Percentiles rank a stretch among this genome's conserved stretches.
These are phyloP conservation scores for Melieria omissa DNA, from an alignment of 2,888 invertebrate genomes.

Conservation along the genomic window DNA sequence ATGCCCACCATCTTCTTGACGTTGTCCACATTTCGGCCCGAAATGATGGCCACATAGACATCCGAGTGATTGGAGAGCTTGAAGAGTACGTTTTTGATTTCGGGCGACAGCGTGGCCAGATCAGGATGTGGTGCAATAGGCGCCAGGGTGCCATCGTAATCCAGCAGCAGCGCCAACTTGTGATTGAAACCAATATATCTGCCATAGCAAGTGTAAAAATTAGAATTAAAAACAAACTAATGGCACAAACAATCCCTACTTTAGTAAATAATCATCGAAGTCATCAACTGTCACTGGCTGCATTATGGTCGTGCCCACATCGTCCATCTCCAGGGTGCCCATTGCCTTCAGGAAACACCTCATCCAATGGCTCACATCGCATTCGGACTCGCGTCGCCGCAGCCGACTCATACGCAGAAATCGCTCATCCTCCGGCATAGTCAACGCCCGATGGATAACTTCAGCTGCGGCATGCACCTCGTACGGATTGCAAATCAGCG, in stretches of 20 bases:
- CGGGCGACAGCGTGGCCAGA: slow-evolving; percentile 84
- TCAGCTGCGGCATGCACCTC: slow-evolving; percentile 89
- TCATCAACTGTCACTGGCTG: slow-evolving; percentile 91
- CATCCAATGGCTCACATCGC: slow-evolving; percentile 92
- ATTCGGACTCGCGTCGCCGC: slow-evolving; percentile 80
- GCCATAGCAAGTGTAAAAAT: slow-evolving; percentile 1
- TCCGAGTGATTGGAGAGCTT: slow-evolving; percentile 86
- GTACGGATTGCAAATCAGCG: slow-evolving; percentile 88
- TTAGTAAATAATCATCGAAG: slow-evolving; percentile 88
- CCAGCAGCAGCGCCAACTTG: slow-evolving; percentile 84
- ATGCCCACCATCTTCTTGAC: slow-evolving; percentile 92
- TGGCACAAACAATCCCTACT: slow-evolving; percentile 69
- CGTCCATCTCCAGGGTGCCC: slow-evolving; percentile 86
- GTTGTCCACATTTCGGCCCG: slow-evolving; percentile 87
- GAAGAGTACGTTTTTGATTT: slow-evolving; percentile 85
- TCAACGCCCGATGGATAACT: slow-evolving; percentile 85
- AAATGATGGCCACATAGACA: slow-evolving; percentile 87
- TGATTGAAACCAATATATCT: slow-evolving; percentile 89
- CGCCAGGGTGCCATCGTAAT: slow-evolving; percentile 90
- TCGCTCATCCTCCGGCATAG: slow-evolving; percentile 91
- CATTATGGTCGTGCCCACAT: slow-evolving; percentile 85
- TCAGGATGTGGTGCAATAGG: slow-evolving; percentile 92
- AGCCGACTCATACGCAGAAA: slow-evolving; percentile 87
- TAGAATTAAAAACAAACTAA: not conserved
- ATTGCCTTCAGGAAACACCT: slow-evolving; percentile 87